Base-by-base conservation (phyloP, 2,113 vertebrate species). In the Crotalus horridus region DNA sequence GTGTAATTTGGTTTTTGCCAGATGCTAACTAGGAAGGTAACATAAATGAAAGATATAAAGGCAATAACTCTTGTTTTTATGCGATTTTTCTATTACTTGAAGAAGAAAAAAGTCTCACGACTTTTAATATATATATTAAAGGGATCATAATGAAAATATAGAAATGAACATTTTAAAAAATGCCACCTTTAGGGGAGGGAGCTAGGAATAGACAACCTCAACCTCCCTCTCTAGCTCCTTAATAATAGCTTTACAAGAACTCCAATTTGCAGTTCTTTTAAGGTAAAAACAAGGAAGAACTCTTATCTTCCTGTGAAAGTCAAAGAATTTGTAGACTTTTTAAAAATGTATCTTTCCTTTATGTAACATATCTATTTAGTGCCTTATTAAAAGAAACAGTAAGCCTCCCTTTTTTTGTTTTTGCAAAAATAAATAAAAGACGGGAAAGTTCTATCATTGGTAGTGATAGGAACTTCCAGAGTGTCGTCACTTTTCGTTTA, bases 31-130 rank as follows among this genome's bases (percentile, higher is more conserved):
- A 93, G 95, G 94, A 93, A 91, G 92, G 91, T 92, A 91, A 96
- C 95, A 88, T 93, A 95, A 95, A 95, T 96, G 95, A 95, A 96
- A 96, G 96, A 95, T 94, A 94, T 94, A 93, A 95, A 96, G 97
- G 97, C 97, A 94, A 96, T 97, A 97, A 96, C 81, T 94, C 64
- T 95, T 94, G 95, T 94, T 96, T 96, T 91, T 93, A 96, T 96
- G 93, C 89, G 92, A 94, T 95, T 97, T 97, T 97, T 97, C 91
- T 97, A 97, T 96, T 96, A 96, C 97, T 97, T 97, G 96, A 97
- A 97, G 94, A 95, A 94, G 87, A 10, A 56, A 11, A n/a, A 87
- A 87, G 48, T 6, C 46, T 48, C 46, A 51, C 8, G 48, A 51
- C 48, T 51, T 51, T 51, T 51, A 51, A 51, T 69, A 96, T 96